Percentiles rank a stretch among this genome's conserved stretches.
Conservation (phyloP, 2,888 invertebrate species). For the Ophioninae sp. region DNA sequence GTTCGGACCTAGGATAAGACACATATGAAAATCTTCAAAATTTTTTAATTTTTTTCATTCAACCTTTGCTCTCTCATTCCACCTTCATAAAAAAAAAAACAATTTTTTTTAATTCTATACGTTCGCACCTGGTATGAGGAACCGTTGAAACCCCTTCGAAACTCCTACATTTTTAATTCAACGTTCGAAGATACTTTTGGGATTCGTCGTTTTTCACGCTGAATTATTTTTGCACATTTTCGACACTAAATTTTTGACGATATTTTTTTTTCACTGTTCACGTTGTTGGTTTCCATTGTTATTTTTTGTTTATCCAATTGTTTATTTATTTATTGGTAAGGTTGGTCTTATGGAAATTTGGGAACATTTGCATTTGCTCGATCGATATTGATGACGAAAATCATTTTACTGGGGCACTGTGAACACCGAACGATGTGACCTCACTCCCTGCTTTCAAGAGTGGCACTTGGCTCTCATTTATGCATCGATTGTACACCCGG, state of each 20-base stretch:
- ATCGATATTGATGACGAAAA: background rate
- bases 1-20: no score
- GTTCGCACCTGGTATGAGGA: background rate
- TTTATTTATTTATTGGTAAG: background rate
- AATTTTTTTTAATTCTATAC: background rate
- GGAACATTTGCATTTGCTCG: background rate
- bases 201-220: background rate
- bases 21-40: no score
- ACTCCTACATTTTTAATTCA: conserved; percentile 4
- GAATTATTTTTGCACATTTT: background rate
- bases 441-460: conserved; percentile 20
- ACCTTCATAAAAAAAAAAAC: no score
- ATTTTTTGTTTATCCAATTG: background rate
- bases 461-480: conserved; percentile 10
- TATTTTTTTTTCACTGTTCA: background rate
- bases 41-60: no score
- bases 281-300: background rate
- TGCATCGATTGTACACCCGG: conserved; percentile 39
- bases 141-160: background rate
- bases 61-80: no score
- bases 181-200: background rate
- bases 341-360: background rate
- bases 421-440: background rate
- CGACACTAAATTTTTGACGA: background rate
- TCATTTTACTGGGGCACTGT: background rate